Percentiles rank a stretch among this genome's conserved stretches.
Conservation (phyloP, 2,113 vertebrate species). For the Phaetusa simplex region DNA sequence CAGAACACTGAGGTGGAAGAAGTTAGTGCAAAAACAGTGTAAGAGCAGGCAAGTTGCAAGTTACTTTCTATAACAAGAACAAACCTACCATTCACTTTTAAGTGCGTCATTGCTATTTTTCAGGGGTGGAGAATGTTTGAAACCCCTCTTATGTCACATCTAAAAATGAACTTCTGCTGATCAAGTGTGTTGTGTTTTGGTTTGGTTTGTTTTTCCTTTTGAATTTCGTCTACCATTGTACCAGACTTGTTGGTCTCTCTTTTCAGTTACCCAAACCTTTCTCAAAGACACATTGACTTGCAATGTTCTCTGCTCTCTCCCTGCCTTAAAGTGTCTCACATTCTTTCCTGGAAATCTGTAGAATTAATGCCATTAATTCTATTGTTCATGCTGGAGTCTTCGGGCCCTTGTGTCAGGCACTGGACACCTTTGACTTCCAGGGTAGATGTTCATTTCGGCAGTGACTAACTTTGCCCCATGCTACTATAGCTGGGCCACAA, state of each 20-base stretch:
- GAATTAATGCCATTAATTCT: neutral
- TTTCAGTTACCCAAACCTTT: neutral
- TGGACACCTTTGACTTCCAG: neutral
- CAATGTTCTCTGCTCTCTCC: neutral
- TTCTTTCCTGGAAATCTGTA: neutral
- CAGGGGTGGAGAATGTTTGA: neutral
- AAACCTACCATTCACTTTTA: neutral
- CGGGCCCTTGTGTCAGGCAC: neutral
- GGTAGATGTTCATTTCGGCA: neutral
- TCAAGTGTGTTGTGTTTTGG: neutral
- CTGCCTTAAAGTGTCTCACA: neutral
- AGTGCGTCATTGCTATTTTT: neutral
- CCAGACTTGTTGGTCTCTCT: neutral
- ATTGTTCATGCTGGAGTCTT: neutral
- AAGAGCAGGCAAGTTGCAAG: neutral
- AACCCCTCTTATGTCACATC: neutral
- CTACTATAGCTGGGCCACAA: neutral
- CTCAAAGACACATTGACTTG: neutral
- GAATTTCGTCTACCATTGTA: neutral
- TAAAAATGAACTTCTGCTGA: neutral
- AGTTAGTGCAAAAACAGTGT: neutral
- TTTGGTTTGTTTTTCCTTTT: neutral
- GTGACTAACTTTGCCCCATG: neutral
- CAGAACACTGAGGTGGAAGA: neutral
- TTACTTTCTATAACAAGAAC: neutral